Percentiles rank a stretch among this genome's conserved stretches.
phyloP scores from a whole-genome alignment of 2,113 vertebrate species.

The Prolemur simus region DNA sequence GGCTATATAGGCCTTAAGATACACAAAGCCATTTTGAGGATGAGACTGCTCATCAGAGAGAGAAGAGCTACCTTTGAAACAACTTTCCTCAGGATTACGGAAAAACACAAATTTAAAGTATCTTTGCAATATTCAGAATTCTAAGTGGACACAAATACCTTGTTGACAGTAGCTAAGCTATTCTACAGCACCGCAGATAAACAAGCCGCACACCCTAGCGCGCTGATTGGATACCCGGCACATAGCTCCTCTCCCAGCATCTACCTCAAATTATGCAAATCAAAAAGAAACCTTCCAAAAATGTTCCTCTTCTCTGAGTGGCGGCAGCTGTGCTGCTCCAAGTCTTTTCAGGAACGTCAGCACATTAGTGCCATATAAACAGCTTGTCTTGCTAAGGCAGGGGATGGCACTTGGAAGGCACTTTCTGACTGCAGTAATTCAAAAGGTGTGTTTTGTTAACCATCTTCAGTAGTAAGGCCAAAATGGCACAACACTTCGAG shows the following conservation, averaged over 20 bases:
- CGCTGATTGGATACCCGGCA: not conserved
- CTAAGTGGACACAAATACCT: not conserved
- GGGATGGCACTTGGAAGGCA: slow-evolving; percentile 61
- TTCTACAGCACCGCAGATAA: fast-evolving
- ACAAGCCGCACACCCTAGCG: fast-evolving
- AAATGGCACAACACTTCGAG: slow-evolving; percentile 69
- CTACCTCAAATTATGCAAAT: slow-evolving; percentile 57
- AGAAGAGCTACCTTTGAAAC: not conserved
- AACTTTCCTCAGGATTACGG: not conserved
- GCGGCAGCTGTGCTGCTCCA: slow-evolving; percentile 77
- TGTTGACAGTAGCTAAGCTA: not conserved
- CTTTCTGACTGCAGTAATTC: slow-evolving; percentile 67
- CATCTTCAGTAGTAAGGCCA: slow-evolving; percentile 48
- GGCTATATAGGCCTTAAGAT: not conserved
- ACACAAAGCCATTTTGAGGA: not conserved
- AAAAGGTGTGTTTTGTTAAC: slow-evolving; percentile 74
- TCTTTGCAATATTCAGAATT: not conserved
- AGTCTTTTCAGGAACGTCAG: slow-evolving; percentile 74
- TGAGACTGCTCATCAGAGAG: not conserved
- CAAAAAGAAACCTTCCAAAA: slow-evolving; percentile 38
- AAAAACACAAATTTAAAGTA: fast-evolving
- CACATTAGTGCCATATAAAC: slow-evolving; percentile 77
- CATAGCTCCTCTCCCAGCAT: slow-evolving; percentile 28
- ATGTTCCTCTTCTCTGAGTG: slow-evolving; percentile 59
- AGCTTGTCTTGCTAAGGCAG: slow-evolving; percentile 58